Evolutionary conservation across 2,888 invertebrate genomes (phyloP).

Genomic region (Pandemis corylana): DNA sequence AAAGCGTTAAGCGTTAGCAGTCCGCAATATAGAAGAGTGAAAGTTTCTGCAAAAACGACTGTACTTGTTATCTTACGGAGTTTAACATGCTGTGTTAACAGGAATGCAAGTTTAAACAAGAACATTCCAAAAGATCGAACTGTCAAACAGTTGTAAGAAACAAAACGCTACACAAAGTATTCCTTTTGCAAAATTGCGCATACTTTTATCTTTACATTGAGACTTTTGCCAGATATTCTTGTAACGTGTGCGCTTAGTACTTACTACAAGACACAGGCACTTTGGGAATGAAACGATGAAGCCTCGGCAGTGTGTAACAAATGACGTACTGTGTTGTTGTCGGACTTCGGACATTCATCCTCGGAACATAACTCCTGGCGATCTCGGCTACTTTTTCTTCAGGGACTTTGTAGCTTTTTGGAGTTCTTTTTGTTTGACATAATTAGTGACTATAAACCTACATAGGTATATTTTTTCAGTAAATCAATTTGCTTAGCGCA

Average conservation of each 20-base stretch:
- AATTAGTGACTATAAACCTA: no score
- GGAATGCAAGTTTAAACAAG: no score
- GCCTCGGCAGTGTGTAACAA: slow-evolving; percentile 20
- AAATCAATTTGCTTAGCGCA: no score
- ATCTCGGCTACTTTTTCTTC: background rate
- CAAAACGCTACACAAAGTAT: background rate
- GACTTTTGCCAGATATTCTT: background rate
- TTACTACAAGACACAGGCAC: slow-evolving; percentile 11
- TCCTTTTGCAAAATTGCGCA: background rate
- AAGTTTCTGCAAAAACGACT: no score
- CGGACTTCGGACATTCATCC: slow-evolving; percentile 12
- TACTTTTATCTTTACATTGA: no score
- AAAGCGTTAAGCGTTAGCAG: no score
- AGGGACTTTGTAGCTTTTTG: background rate
- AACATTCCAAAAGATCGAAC: no score
- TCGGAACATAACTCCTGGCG: background rate
- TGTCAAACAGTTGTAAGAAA: no score
- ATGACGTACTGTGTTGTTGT: slow-evolving; percentile 17
- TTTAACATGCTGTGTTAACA: no score
- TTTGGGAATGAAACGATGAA: slow-evolving; percentile 29
- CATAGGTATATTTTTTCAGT: no score
- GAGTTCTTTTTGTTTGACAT: background rate
- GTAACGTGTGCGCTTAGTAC: background rate
- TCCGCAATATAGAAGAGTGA: no score
- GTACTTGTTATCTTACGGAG: no score